Evolutionary conservation across 1,140 invertebrate species (phyloP).

Genomic region (Sitophilus oryzae): DNA sequence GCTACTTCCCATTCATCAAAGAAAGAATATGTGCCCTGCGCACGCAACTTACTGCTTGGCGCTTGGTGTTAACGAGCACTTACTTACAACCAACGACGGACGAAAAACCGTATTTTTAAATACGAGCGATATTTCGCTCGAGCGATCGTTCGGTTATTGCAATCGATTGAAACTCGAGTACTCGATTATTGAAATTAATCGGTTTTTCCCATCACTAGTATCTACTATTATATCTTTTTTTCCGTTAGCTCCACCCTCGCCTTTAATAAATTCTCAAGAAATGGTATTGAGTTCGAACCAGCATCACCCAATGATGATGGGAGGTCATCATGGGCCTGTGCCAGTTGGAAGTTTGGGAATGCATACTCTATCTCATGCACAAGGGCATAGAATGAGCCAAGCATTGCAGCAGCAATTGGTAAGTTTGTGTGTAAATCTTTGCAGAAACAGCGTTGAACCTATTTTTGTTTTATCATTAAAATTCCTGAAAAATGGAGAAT

Average conservation of each 20-base stretch:
- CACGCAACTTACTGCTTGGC: too few species aligned
- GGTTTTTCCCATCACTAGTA: neutral
- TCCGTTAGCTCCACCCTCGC: conserved; percentile 67
- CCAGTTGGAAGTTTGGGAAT: conserved; percentile 42
- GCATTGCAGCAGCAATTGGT: conserved; percentile 22
- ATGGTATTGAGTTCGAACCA: conserved; percentile 38
- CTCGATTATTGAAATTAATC: too few species aligned
- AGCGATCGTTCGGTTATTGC: too few species aligned
- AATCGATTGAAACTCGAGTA: too few species aligned
- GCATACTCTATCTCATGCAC: conserved; percentile 52
- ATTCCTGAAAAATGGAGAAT: too few species aligned
- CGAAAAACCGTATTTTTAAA: too few species aligned
- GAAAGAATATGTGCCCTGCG: too few species aligned
- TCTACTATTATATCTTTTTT: conserved; percentile 1
- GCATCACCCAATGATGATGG: conserved; percentile 37
- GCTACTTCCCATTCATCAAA: too few species aligned
- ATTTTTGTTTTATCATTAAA: too few species aligned
- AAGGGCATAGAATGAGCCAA: conserved; percentile 35
- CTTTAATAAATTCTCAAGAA: conserved; percentile 57
- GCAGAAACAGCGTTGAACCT: neutral
- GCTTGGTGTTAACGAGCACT: too few species aligned
- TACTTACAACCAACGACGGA: too few species aligned
- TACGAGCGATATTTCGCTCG: too few species aligned
- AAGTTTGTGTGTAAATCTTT: neutral
- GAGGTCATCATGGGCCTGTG: conserved; percentile 39